Evolutionary conservation across 1,140 invertebrate species (phyloP), one percentile per base, ranked within the genome.

Genomic region (Hycleus phaleratus): DNA sequence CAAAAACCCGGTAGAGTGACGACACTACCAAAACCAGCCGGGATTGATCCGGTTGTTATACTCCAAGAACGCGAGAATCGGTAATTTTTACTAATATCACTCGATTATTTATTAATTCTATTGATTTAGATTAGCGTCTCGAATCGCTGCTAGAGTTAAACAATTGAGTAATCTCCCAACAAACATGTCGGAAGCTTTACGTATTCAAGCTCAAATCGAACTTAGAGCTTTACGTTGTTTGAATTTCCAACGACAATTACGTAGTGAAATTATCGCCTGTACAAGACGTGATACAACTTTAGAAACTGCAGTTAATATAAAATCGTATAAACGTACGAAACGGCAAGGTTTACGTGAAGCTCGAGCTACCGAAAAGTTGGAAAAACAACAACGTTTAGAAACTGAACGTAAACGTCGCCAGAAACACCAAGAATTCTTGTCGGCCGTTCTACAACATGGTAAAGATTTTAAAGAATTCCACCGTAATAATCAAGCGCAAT

Each of bases 401-500:
- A 94, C 95, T n/a, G 96, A 99, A 76, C 83, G 93, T 18, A 96
- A 96, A 73, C 83, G 93, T 12, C 79, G 94, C 38, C 95, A 98
- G 72, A 97, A 98, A 74, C 95, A 94, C 76, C 88, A 93, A 69
- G 94, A 98, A 78, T 98, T 97, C 75, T 76, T 98, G 32, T 91
- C 86, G 68, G 93, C 93, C 25, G 91, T 99, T 11, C 74, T 98
- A 8, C 93, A 96, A 74, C 96, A 98, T 79, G 92, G 90, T 69
- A 97, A 97, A 80, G 96, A 98, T 72, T 94, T 98, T 71, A 95
- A 95, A 72, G 95, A 98, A 73, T 94, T 90, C 73, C 93, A 97
- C 76, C 81, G 93, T 11, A 96, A 95, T 71, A 91, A 93, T 70
- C 79, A 89, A 42, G 86, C 84, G 3, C 95, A 93, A 71, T 75